A percentile compares a stretch with the other conserved stretches of the same genome.
Conservation (phyloP, 2,888 invertebrate genomes). For the Rutpela maculata region DNA sequence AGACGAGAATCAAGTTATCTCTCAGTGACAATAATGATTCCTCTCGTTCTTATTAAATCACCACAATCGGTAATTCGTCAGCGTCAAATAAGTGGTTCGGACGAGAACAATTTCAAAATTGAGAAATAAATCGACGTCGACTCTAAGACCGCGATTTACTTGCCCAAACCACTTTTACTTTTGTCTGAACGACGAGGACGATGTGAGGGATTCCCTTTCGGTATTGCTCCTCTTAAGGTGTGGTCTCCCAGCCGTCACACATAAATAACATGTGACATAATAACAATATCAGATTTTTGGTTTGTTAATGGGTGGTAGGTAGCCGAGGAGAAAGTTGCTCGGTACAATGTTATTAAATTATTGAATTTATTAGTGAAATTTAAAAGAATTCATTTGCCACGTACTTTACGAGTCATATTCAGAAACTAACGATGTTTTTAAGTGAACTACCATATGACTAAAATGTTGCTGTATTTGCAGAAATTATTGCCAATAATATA, state of each 20-base stretch:
- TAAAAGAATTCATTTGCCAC: no score
- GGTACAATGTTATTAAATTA: not conserved
- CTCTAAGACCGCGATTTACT: not conserved
- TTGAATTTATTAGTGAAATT: not conserved
- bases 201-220: constrained; percentile 26
- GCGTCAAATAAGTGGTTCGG: not conserved
- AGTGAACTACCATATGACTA: no score
- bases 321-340: constrained; percentile 8
- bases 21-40: no score
- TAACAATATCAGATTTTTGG: constrained; percentile 1
- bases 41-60: no score
- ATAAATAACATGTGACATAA: constrained; percentile 7
- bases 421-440: no score
- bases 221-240: constrained; percentile 19
- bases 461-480: no score
- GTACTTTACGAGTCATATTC: no score
- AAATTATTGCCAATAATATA: no score
- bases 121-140: not conserved
- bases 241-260: constrained; percentile 5
- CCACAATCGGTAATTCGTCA: no score
- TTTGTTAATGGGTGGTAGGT: not conserved
- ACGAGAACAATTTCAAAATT: not conserved
- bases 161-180: constrained; percentile 39
- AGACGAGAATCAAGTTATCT: no score
- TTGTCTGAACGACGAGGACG: constrained; percentile 23